Base-by-base conservation (phyloP, 1,140 invertebrate genomes). In the Drosophila pachea region DNA sequence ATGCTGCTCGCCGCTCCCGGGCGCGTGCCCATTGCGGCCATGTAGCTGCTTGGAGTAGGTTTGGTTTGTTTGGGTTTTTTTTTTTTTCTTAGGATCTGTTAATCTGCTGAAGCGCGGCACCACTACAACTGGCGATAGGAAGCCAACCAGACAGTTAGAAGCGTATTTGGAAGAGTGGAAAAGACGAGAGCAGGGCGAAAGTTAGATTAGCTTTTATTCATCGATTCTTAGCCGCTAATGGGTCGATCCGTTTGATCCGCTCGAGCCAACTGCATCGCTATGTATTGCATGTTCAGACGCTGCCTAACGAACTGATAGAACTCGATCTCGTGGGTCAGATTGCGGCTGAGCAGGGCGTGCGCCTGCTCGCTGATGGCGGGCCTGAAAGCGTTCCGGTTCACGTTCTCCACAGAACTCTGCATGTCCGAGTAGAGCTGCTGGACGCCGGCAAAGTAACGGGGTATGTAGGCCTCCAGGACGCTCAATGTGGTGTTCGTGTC, bases 291-390 rank as follows among this genome's bases (percentile, higher is more conserved):
- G 78, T 97, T 93, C 5, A 97, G 90, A 73, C 96, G 91, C 88
- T 97, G 95, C 76, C 93, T 93, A 82, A 95, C 96, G 89, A 97
- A 97, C 78, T 97, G 93, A 89, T 97, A 97, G 86, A 97, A 96
- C 88, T 97, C 96, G 22, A 97, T 95, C 90, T 97, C 96, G 47
- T 94, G 91, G 0, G 96, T 97, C 86, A 97, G 95, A 88, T 97
- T 97, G 52, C 91, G 91, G 61, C 94, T 91, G 0, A 97, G 94
- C 8, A 97, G 91, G 2, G 95, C 92, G 82, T 96, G 96, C 1
- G 96, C 92, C 78, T 94, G 92, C 73, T 95, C 93, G 16, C 93
- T 94, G 0, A 97, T 94, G 5, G 93, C 92, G 4, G 95, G 95
- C 83, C 96, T 63, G 14, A 77, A 55, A 0, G 92, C 91, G 88